A percentile compares a stretch with the other conserved stretches of the same genome.
These are phyloP conservation scores for Passer montanus DNA, from an alignment of 2,113 vertebrate genomes.

Conservation along the genomic window DNA sequence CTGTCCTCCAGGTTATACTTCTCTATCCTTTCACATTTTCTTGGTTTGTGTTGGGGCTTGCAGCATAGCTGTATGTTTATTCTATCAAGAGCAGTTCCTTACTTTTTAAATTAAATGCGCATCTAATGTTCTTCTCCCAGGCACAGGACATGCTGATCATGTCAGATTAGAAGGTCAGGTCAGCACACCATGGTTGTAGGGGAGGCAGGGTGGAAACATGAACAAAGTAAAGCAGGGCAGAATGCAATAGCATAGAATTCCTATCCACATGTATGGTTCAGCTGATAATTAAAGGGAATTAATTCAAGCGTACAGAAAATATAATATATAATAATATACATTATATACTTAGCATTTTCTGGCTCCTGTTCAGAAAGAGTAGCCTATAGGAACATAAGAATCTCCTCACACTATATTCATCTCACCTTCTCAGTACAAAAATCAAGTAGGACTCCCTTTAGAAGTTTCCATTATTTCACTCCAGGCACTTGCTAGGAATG, in stretches of 20 bases:
- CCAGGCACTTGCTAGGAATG: not conserved
- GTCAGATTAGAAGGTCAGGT: not conserved
- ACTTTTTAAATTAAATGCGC: not conserved
- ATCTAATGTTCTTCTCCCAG: not conserved
- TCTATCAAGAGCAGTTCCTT: not conserved
- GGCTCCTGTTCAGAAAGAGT: not conserved
- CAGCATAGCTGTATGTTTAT: not conserved
- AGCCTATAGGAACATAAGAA: not conserved
- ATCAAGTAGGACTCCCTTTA: not conserved
- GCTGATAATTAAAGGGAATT: not conserved
- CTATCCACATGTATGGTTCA: not conserved
- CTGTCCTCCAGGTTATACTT: not conserved
- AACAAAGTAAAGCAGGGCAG: not conserved
- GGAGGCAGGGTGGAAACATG: not conserved
- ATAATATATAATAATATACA: not conserved
- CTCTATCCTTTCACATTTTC: not conserved
- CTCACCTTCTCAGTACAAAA: not conserved
- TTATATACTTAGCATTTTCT: not conserved
- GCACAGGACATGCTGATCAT: not conserved
- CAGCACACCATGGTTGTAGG: not conserved
- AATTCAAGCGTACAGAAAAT: not conserved
- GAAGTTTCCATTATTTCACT: not conserved
- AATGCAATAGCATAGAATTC: not conserved
- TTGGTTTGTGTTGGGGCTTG: not conserved
- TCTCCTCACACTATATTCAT: not conserved